Conservation (phyloP, 2,113 vertebrate species). For the Alligator sinensis region DNA sequence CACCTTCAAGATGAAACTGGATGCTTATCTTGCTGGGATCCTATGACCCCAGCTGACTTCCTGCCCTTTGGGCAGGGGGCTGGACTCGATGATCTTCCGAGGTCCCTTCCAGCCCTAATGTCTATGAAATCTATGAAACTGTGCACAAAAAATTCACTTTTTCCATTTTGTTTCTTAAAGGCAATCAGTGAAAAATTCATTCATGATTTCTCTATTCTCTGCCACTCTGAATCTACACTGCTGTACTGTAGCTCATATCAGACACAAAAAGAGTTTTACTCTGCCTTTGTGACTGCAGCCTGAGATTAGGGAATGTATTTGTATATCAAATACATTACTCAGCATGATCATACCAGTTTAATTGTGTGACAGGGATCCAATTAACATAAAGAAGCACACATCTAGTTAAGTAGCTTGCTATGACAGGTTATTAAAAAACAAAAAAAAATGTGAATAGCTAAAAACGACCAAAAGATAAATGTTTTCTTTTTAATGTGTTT, state of each 20-base stretch:
- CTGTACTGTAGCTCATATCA: background rate
- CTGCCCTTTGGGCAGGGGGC: too few relatives aligned
- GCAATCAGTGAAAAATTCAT: background rate
- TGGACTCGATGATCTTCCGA: too few relatives aligned
- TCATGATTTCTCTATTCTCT: background rate
- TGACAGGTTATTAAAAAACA: background rate
- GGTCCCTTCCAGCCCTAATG: too few relatives aligned
- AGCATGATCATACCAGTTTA: background rate
- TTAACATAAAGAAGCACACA: background rate
- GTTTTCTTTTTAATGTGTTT: background rate
- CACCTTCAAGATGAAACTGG: too few relatives aligned
- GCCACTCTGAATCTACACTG: background rate
- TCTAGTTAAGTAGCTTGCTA: background rate
- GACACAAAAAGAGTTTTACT: background rate
- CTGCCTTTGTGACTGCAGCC: background rate
- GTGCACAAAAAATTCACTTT: background rate
- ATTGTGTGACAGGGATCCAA: background rate
- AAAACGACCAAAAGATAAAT: background rate
- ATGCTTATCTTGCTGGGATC: too few relatives aligned
- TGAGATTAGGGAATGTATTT: background rate
- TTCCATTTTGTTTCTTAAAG: background rate
- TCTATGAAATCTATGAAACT: too few relatives aligned
- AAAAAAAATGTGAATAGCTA: background rate
- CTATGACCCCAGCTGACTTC: too few relatives aligned
- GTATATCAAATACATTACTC: background rate